Evolutionary conservation across 2,797 vertebrate species (phyloP).

Genomic region (Eleutherodactylus coqui): DNA sequence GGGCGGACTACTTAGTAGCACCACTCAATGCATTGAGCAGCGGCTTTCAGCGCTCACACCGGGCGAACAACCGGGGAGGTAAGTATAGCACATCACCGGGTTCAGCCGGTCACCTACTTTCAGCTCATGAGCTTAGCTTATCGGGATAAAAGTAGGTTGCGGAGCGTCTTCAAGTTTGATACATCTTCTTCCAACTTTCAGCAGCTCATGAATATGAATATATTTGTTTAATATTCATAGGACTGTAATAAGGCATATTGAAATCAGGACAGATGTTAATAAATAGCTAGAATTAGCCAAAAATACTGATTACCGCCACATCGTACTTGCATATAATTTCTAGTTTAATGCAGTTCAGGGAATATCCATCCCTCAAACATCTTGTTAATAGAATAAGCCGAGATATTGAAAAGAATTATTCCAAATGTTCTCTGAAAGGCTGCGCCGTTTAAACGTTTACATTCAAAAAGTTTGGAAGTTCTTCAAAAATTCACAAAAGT

Average conservation of each 20-base stretch:
- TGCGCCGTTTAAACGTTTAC: neutral
- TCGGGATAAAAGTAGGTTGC: too few relatives aligned
- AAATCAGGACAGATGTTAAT: conserved; percentile 46
- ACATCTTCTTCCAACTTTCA: conserved; percentile 11
- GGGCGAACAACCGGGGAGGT: too few relatives aligned
- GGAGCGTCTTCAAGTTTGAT: too few relatives aligned
- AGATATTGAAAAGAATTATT: neutral
- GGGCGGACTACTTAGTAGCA: too few relatives aligned
- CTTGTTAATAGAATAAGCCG: conserved; percentile 9
- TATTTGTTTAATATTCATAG: conserved; percentile 52
- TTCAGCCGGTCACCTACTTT: too few relatives aligned
- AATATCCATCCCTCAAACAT: conserved; percentile 18
- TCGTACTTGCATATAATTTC: conserved; percentile 32
- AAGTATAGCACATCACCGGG: too few relatives aligned
- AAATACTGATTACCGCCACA: conserved; percentile 20
- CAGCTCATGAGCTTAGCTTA: too few relatives aligned
- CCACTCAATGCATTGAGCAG: too few relatives aligned
- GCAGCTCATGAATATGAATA: conserved; percentile 58
- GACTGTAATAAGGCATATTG: conserved; percentile 42
- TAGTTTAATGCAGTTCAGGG: conserved; percentile 1
- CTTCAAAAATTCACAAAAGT: neutral
- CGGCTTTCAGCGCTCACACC: too few relatives aligned
- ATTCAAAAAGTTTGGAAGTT: neutral
- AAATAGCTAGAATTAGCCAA: conserved; percentile 28
- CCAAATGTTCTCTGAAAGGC: neutral